A percentile compares a stretch with the other conserved stretches of the same genome.
phyloP scores from a whole-genome alignment of 2,797 vertebrate species.

The Sebastes kiyomatsui region DNA sequence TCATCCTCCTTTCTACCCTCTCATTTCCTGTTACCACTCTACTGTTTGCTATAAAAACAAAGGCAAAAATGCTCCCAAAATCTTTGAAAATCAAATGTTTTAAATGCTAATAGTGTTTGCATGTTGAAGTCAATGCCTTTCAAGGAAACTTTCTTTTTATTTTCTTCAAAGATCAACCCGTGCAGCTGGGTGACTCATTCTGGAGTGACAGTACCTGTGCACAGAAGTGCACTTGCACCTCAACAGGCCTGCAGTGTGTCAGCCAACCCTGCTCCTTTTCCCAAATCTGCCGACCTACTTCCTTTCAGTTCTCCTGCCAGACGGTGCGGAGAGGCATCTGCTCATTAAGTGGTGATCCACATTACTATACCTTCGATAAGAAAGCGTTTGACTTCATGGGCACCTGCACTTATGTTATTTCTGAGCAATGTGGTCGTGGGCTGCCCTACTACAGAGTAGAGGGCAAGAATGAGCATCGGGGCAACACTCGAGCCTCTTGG shows the following conservation, averaged over 20 bases:
- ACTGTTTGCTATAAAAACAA: not conserved
- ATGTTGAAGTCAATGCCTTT: not conserved
- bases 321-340: conserved; percentile 60
- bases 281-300: conserved; percentile 47
- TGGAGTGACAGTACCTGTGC: conserved; percentile 71
- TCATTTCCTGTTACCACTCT: not conserved
- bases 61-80: not conserved
- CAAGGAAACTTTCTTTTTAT: not conserved
- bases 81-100: not conserved
- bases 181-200: conserved; percentile 59
- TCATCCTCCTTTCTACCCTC: not conserved
- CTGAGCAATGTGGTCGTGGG: conserved; percentile 55
- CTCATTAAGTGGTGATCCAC: conserved; percentile 77
- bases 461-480: conserved; percentile 74
- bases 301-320: conserved; percentile 62
- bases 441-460: conserved; percentile 73
- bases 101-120: not conserved
- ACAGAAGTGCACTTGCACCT: conserved; percentile 68
- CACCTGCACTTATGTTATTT: conserved; percentile 79
- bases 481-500: conserved; percentile 69
- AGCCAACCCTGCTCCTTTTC: conserved; percentile 61
- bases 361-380: conserved; percentile 79
- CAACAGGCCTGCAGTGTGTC: conserved; percentile 55
- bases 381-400: conserved; percentile 77
- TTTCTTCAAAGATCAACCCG: conserved; percentile 26